Evolutionary conservation across 2,888 invertebrate genomes (phyloP).

Genomic region (Nymphalis c-album): DNA sequence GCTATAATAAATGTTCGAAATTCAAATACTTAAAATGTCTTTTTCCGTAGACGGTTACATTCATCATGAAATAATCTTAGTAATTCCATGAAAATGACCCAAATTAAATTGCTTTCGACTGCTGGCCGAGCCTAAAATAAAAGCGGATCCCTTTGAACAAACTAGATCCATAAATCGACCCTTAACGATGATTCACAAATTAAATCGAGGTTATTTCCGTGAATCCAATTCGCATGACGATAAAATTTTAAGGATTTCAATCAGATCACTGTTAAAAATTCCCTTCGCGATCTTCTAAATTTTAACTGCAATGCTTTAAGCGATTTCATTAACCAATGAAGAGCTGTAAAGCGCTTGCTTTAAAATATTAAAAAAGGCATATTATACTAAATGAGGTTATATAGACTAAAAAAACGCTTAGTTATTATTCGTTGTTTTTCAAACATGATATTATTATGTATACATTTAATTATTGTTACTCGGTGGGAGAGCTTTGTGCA

Average conservation of each 20-base stretch:
- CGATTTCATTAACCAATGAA: background rate
- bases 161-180: conserved; percentile 22
- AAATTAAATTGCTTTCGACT: background rate
- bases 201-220: conserved; percentile 32
- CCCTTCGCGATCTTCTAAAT: conserved; percentile 5
- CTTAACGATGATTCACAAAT: conserved; percentile 38
- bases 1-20: too few species aligned
- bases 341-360: too few species aligned
- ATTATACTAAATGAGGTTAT: too few species aligned
- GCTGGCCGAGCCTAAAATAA: conserved; percentile 12
- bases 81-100: background rate
- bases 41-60: background rate
- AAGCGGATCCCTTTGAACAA: conserved; percentile 22
- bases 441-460: too few species aligned
- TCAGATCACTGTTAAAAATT: conserved; percentile 31
- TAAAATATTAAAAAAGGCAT: too few species aligned
- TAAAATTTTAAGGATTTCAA: conserved; percentile 39
- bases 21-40: too few species aligned
- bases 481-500: too few species aligned
- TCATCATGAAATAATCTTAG: background rate
- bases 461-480: too few species aligned
- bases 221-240: conserved; percentile 32
- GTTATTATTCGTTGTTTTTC: too few species aligned
- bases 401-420: too few species aligned
- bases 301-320: background rate